A percentile compares a stretch with the other conserved stretches of the same genome.
These are phyloP conservation scores for Zaprionus ghesquierei DNA, from an alignment of 1,140 invertebrate genomes.

Conservation along the genomic window DNA sequence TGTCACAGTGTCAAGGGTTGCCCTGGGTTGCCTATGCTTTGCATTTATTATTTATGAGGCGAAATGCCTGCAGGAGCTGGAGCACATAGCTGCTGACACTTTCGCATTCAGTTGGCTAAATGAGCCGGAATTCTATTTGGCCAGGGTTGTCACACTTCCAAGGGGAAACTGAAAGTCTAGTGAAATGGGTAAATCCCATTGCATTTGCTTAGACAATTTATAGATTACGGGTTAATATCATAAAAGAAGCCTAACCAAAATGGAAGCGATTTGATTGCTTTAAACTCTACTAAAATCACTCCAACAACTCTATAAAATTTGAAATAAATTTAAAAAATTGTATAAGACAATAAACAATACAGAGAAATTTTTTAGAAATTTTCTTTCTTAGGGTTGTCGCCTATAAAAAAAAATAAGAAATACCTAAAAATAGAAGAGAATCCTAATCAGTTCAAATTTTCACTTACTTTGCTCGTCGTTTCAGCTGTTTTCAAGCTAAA, in stretches of 20 bases:
- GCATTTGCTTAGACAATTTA: neutral
- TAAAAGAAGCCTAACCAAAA: neutral
- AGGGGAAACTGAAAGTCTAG: neutral
- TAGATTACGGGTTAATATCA: neutral
- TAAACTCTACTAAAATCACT: neutral
- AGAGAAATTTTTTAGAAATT: too few relatives aligned
- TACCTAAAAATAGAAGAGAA: neutral
- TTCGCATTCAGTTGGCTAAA: conserved; percentile 23
- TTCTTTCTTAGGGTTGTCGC: too few relatives aligned
- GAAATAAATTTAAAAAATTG: too few relatives aligned
- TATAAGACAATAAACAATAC: too few relatives aligned
- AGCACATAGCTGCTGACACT: neutral
- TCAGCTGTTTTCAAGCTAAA: neutral
- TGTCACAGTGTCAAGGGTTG: conserved; percentile 43
- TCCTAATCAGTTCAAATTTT: neutral
- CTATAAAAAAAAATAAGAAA: too few relatives aligned
- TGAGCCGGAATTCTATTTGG: conserved; percentile 4
- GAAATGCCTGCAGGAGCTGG: neutral
- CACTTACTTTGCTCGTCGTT: neutral
- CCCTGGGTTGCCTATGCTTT: neutral
- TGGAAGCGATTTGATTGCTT: neutral
- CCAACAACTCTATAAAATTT: neutral
- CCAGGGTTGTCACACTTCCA: neutral
- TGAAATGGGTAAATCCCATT: neutral
- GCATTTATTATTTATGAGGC: conserved; percentile 61